These are phyloP conservation scores for Fragum fragum DNA, from an alignment of 2,888 invertebrate species.

Conservation along the genomic window DNA sequence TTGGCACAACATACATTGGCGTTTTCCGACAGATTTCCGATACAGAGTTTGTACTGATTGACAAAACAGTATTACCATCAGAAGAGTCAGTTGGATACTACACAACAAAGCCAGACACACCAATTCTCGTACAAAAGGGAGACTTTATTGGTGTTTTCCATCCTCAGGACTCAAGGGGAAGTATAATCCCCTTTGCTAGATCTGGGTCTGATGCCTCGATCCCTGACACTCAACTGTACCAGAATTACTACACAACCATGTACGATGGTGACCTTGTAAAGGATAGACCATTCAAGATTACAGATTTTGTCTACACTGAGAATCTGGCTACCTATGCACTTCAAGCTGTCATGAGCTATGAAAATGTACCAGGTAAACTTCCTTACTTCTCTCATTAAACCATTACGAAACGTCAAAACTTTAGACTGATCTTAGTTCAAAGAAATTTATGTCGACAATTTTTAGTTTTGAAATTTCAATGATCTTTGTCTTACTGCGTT, in stretches of 20 bases:
- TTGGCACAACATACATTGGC: slow-evolving; percentile 79
- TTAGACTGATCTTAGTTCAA: no score
- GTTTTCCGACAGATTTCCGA: slow-evolving; percentile 81
- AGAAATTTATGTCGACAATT: no score
- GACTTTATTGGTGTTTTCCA: slow-evolving; percentile 85
- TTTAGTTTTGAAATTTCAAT: no score
- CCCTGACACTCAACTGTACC: slow-evolving; percentile 74
- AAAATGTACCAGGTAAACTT: slow-evolving; percentile 60
- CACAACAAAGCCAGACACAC: slow-evolving; percentile 64
- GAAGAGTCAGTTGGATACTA: slow-evolving; percentile 73
- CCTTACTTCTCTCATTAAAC: no score
- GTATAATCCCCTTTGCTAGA: slow-evolving; percentile 79
- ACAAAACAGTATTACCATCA: slow-evolving; percentile 74
- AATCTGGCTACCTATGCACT: slow-evolving; percentile 78
- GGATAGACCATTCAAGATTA: slow-evolving; percentile 73
- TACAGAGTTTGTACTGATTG: slow-evolving; percentile 74
- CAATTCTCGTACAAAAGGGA: slow-evolving; percentile 78
- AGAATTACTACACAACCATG: slow-evolving; percentile 78
- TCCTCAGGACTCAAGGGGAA: slow-evolving; percentile 68
- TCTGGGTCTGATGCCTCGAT: slow-evolving; percentile 65
- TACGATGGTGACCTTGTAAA: slow-evolving; percentile 76
- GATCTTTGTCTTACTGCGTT: no score
- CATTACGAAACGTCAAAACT: no score
- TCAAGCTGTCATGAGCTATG: slow-evolving; percentile 79
- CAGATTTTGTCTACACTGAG: slow-evolving; percentile 59